Evolutionary conservation across 2,888 invertebrate species (phyloP), one percentile per base, ranked within the genome.

Genomic region (Sicus ferrugineus): DNA sequence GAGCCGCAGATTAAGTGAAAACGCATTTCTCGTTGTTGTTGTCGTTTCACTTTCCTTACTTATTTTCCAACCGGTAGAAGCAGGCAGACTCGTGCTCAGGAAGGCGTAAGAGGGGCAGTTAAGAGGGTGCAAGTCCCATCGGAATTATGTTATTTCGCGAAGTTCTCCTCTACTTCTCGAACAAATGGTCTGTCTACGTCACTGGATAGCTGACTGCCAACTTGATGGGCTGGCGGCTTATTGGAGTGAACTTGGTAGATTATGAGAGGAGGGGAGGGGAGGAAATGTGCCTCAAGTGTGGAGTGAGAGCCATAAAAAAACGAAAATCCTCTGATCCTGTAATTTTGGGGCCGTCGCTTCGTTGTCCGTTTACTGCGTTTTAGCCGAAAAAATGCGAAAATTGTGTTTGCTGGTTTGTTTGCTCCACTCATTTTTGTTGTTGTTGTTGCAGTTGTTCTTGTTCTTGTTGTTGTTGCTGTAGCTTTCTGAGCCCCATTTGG

Each of bases 401-500:
- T 21, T 50, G 21, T 50, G 50, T 50, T 50, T 14, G 21, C 50
- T 9, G 11, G 11, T 9, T 34, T 21, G n/a, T 52, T 21, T 16
- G n/a, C 52, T 21, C 23, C 9, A 5, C 3, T 58, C 11, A 14
- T 56, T 30, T n/a, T 58, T 4, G n/a, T 16, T 30, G 6, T 14
- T 16, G 3, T 52, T 52, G 52, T 52, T 52, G 21, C 9, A 11
- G 30, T 58, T 31, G 58, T 30, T 16, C 0, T 30, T 16, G 58
- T 11, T 28, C 9, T 2, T 28, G 26, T 28, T 52, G 5, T 21
- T 4, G 2, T 5, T 21, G 52, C 21, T 56, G 56, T 56, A 28
- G 11, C 14, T 58, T 58, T n/a, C 19, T 14, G 14, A 4, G n/a
- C 50, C 23, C 46, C 6, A 26, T 46, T 79, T 75, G 74, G 77